Evolutionary conservation across 2,888 invertebrate species (phyloP).

Genomic region (Cephus spinipes): DNA sequence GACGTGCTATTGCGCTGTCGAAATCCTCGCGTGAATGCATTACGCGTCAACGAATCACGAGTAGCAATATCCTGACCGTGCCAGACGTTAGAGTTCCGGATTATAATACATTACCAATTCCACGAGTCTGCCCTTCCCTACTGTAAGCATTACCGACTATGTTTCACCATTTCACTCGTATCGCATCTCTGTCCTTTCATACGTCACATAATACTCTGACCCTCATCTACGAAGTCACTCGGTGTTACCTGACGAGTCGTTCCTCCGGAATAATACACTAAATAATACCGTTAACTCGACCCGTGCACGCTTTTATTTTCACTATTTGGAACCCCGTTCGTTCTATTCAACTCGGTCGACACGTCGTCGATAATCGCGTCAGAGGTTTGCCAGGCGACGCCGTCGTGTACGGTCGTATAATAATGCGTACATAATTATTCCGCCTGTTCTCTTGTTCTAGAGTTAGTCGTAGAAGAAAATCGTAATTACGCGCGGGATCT

Average conservation of each 20-base stretch:
- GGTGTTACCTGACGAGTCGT: not conserved
- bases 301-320: not conserved
- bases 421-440: too few species aligned
- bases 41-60: slow-evolving; percentile 65
- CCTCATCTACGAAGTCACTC: not conserved
- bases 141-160: not conserved
- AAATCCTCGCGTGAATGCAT: slow-evolving; percentile 64
- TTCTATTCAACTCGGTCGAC: not conserved
- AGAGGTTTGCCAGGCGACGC: not conserved
- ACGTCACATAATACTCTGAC: not conserved
- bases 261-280: not conserved
- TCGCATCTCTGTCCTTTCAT: not conserved
- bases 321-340: not conserved
- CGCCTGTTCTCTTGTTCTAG: not conserved
- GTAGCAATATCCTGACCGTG: slow-evolving; percentile 66
- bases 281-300: not conserved
- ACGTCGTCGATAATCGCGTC: not conserved
- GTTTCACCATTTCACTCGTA: not conserved
- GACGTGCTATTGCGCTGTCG: slow-evolving; percentile 28
- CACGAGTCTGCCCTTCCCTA: slow-evolving; percentile 40
- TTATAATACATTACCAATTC: slow-evolving; percentile 67
- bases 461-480: not conserved
- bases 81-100: slow-evolving; percentile 53
- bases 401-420: not conserved
- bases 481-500: not conserved